Percentiles rank a stretch among this genome's conserved stretches.
Evolutionary conservation across 2,113 vertebrate species (phyloP).

Genomic region (Pampusana beccarii): DNA sequence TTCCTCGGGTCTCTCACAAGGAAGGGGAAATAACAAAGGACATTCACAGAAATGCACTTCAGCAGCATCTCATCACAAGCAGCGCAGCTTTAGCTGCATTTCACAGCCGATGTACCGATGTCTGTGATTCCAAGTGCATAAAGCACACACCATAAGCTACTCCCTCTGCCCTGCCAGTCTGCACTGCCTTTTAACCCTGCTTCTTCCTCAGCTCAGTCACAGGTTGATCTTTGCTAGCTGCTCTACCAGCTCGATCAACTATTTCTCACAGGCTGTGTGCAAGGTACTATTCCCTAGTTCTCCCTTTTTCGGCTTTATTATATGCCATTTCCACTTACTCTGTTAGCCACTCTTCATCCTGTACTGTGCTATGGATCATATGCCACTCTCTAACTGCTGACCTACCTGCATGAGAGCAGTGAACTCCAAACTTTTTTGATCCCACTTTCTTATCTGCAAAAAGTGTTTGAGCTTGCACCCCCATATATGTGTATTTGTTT

Average conservation of each 20-base stretch:
- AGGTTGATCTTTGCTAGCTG: not conserved
- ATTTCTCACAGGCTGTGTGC: not conserved
- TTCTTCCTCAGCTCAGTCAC: not conserved
- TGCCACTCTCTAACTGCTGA: not conserved
- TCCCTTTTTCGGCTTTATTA: not conserved
- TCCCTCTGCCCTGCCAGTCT: not conserved
- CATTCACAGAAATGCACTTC: not conserved
- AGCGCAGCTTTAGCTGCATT: not conserved
- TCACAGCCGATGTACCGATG: not conserved
- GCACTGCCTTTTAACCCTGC: not conserved
- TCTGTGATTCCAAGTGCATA: not conserved
- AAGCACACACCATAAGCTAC: not conserved
- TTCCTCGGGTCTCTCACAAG: not conserved
- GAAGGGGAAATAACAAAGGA: not conserved
- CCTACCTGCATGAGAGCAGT: not conserved
- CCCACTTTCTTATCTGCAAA: not conserved
- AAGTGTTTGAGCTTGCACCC: not conserved
- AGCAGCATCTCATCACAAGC: slow-evolving; percentile 11
- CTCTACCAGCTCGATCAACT: not conserved
- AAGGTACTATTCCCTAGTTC: not conserved
- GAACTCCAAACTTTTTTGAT: not conserved
- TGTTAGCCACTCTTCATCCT: not conserved
- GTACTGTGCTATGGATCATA: not conserved
- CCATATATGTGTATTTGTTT: not conserved
- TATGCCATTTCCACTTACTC: not conserved